These are phyloP conservation scores for Pygathrix nemaeus DNA, from an alignment of 2,113 vertebrate genomes.

Conservation along the genomic window DNA sequence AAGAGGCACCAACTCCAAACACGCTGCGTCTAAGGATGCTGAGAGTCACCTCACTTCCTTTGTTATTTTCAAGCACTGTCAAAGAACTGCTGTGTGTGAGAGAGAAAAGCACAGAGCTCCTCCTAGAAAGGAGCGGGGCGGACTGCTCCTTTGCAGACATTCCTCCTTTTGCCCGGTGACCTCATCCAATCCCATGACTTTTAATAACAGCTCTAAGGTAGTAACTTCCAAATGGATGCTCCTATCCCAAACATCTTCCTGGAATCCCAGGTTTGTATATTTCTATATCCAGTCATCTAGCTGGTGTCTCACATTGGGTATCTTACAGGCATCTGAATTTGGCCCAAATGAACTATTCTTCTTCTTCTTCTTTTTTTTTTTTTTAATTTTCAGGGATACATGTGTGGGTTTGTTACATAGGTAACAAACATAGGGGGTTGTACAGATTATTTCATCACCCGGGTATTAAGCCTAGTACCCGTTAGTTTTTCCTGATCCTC, in stretches of 20 bases:
- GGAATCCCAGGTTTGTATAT: not conserved
- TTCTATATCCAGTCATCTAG: not conserved
- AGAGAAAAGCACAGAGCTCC: not conserved
- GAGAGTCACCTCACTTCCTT: not conserved
- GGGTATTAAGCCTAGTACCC: no score
- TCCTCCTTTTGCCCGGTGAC: not conserved
- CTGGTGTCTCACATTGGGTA: not conserved
- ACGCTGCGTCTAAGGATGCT: not conserved
- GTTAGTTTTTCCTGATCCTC: not conserved
- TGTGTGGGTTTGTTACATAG: no score
- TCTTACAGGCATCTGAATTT: not conserved
- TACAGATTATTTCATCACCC: no score
- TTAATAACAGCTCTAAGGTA: not conserved
- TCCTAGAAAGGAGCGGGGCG: not conserved
- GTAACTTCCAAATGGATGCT: not conserved
- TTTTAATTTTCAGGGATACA: no score
- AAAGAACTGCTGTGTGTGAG: not conserved
- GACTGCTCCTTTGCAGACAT: not conserved
- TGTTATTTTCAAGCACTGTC: not conserved
- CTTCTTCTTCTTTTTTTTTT: no score
- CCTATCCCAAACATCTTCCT: not conserved
- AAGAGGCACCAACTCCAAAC: not conserved
- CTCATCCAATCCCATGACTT: not conserved
- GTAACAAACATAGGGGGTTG: no score
- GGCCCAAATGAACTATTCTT: not conserved